These are phyloP conservation scores for Schlechtendalia chinensis DNA, from an alignment of 1,140 invertebrate species.

Conservation along the genomic window DNA sequence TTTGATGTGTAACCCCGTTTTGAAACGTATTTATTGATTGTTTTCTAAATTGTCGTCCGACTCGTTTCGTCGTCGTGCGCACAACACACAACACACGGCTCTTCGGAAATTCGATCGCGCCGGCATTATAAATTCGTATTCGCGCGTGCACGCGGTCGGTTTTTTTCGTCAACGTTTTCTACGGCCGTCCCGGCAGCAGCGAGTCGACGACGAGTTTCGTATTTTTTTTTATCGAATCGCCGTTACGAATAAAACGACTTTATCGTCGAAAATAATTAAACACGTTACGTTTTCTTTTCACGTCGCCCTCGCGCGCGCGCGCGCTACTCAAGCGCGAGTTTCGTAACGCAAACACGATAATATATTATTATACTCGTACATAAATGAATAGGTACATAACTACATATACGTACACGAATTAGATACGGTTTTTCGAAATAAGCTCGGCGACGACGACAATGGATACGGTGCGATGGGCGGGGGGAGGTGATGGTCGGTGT, in stretches of 20 bases:
- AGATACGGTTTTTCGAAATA: slow-evolving; percentile 29
- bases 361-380: background rate
- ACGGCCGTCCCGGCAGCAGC: no score
- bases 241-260: no score
- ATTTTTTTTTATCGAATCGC: no score
- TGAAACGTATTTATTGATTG: no score
- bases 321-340: background rate
- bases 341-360: background rate
- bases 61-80: background rate
- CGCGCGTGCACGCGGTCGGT: background rate
- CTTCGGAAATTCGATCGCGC: no score
- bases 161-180: no score
- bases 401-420: background rate
- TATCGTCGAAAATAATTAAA: background rate
- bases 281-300: background rate
- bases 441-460: slow-evolving; percentile 8
- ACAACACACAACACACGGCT: no score
- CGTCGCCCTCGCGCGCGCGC: background rate
- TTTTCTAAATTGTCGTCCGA: slow-evolving; percentile 20
- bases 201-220: no score
- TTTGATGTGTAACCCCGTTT: no score
- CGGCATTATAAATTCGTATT: no score
- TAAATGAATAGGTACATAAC: background rate
- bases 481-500: background rate
- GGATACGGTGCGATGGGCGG: background rate